Evolutionary conservation across 2,113 vertebrate genomes (phyloP), one percentile per base, ranked within the genome.

Genomic region (Chaetorhynchus papuensis): DNA sequence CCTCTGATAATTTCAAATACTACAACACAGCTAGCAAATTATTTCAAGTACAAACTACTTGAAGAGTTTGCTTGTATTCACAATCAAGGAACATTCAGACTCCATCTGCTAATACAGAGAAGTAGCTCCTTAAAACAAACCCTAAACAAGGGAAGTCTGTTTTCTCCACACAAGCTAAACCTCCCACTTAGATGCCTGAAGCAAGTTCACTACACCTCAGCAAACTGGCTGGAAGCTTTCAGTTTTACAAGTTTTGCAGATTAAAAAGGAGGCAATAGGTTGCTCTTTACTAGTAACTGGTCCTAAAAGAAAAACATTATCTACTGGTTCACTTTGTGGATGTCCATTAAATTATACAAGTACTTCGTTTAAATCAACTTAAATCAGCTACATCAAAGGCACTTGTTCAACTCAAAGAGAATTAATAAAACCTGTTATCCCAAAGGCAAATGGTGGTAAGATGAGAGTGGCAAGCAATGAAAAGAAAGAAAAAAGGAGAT

Each of bases 351-450:
- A 85, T 79, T 77, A 88, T 12, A 39, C n/a, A 71, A 71, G 31
- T 23, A 28, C 45, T 88, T 85, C 0, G 1, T 82, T 79, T 72
- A 94, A 64, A 76, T 76, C 50, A 63, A 28, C 66, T 94, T 90
- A 60, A 91, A 94, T 82, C 71, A 95, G 59, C 68, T 92, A 80
- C 83, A 92, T 93, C 85, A 83, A 90, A 90, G 83, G 72, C 28
- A 63, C 18, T 27, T 22, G 6, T 77, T 74, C 70, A 64, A 66
- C 60, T 83, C 59, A 71, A 68, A 88, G 71, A 71, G n/a, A 90
- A 77, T 80, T 92, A 90, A 97, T 70, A 90, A 92, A 89, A 77
- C 45, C 50, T 88, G 54, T 42, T 92, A 93, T 57, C 42, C 57
- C 42, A 83, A 80, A 86, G 80, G 83, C 65, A 87, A 87, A 78